These are phyloP conservation scores for Austrofundulus limnaeus DNA, from an alignment of 2,113 vertebrate species.

Conservation along the genomic window DNA sequence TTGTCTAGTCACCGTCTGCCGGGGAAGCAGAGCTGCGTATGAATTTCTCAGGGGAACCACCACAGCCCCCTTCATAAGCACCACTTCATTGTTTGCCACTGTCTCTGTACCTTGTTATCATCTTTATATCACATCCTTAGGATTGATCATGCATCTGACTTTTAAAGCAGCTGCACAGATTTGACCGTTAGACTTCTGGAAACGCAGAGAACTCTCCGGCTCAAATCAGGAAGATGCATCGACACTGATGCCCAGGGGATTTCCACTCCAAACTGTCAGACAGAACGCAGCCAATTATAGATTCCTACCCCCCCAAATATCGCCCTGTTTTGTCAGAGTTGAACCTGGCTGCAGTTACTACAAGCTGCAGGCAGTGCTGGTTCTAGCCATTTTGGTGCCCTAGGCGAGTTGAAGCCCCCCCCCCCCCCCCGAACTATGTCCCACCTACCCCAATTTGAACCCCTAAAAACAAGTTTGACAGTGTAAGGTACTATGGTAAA, in stretches of 20 bases:
- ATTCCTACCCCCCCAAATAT: constrained; percentile 53
- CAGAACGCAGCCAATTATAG: constrained; percentile 61
- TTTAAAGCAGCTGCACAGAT: neutral
- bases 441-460: too few relatives aligned
- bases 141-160: neutral
- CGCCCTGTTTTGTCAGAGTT: constrained; percentile 47
- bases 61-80: neutral
- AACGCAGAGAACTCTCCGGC: constrained; percentile 15
- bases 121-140: neutral
- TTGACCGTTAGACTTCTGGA: constrained; percentile 18
- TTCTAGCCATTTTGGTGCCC: too few relatives aligned
- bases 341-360: constrained; percentile 48
- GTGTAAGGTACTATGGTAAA: too few relatives aligned
- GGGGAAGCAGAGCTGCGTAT: neutral
- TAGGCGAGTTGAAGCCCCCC: too few relatives aligned
- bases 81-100: too few relatives aligned
- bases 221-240: constrained; percentile 50
- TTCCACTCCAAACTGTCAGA: constrained; percentile 47
- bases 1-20: constrained; percentile 3
- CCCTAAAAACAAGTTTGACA: too few relatives aligned
- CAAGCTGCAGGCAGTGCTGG: constrained; percentile 57
- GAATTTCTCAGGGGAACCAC: neutral
- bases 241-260: constrained; percentile 30
- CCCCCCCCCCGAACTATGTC: too few relatives aligned
- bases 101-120: neutral